A percentile compares a stretch with the other conserved stretches of the same genome.
These are phyloP conservation scores for Alviniconcha marisindica DNA, from an alignment of 1,140 invertebrate genomes.

Conservation along the genomic window DNA sequence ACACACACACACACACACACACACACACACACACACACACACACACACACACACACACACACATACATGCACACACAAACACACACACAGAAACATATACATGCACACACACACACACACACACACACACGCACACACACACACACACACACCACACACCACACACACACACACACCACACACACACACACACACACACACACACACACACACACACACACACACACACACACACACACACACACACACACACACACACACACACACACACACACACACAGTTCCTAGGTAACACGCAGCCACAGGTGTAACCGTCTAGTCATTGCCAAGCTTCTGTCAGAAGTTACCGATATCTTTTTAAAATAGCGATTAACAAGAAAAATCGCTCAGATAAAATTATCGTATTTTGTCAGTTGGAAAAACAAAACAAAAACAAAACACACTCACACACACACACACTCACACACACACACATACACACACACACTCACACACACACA, in stretches of 20 bases:
- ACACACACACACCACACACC: background rate
- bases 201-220: too few species aligned
- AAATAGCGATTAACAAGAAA: too few species aligned
- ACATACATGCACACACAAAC: background rate
- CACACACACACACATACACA: background rate
- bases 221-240: background rate
- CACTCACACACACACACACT: background rate
- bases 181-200: background rate
- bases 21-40: conserved; percentile 17
- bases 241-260: conserved; percentile 1
- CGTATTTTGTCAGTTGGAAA: too few species aligned
- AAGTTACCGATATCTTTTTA: too few species aligned
- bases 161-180: background rate
- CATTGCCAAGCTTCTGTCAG: too few species aligned
- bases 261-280: too few species aligned
- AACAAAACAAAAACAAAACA: too few species aligned
- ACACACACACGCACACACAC: background rate
- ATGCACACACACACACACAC: background rate
- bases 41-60: conserved; percentile 16
- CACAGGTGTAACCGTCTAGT: too few species aligned
- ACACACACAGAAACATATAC: background rate
- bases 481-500: conserved; percentile 4
- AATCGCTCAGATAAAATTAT: too few species aligned
- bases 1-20: too few species aligned
- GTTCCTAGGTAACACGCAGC: too few species aligned